phyloP scores from a whole-genome alignment of 1,140 invertebrate genomes.

The Drosophila ironensis region DNA sequence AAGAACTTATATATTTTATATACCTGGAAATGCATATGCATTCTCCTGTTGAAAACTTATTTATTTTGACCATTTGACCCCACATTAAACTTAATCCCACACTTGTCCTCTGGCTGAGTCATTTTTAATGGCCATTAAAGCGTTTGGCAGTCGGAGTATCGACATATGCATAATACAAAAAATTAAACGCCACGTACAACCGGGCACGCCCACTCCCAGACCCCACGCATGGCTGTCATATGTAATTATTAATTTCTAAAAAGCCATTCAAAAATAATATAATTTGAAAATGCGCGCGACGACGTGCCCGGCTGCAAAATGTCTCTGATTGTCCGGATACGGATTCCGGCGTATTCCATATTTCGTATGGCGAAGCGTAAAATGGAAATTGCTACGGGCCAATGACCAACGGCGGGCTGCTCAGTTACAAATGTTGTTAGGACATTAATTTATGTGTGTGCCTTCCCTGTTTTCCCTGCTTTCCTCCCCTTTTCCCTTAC shows the following conservation, averaged over 20 bases:
- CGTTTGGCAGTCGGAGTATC: background rate
- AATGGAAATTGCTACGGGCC: constrained; percentile 9
- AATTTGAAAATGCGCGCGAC: constrained; percentile 67
- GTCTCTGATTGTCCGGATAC: constrained; percentile 30
- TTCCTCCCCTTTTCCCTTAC: background rate
- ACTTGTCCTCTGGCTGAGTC: background rate
- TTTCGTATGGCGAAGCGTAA: no score
- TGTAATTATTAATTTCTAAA: constrained; percentile 79
- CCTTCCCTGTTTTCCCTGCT: background rate
- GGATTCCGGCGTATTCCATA: background rate
- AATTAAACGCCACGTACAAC: constrained; percentile 70
- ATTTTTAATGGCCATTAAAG: constrained; percentile 50
- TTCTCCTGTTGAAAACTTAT: no score
- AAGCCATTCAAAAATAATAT: constrained; percentile 77
- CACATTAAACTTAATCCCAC: background rate
- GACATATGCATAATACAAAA: constrained; percentile 50
- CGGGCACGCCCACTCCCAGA: constrained; percentile 1
- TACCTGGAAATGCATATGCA: no score
- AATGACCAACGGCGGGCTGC: constrained; percentile 29
- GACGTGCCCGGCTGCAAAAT: constrained; percentile 45
- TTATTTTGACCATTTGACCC: background rate
- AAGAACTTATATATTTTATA: no score
- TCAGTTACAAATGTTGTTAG: constrained; percentile 68
- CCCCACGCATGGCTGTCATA: constrained; percentile 44
- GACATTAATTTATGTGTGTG: constrained; percentile 64